A percentile compares a stretch with the other conserved stretches of the same genome.
These are phyloP conservation scores for Harpagoxenus sublaevis DNA, from an alignment of 2,888 invertebrate genomes.

Conservation along the genomic window DNA sequence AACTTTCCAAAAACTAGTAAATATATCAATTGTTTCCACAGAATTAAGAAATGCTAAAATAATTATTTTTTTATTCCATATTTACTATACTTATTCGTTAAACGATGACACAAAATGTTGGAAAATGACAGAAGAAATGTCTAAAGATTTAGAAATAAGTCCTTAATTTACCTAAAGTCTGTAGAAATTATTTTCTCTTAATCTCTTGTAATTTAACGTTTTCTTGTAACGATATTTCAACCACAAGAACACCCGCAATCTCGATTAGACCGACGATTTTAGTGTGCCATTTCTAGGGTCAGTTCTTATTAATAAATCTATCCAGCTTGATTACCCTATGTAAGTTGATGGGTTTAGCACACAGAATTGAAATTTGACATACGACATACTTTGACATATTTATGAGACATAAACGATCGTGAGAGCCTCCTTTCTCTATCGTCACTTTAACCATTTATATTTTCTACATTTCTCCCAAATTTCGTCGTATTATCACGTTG, in stretches of 20 bases:
- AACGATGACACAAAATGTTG: neutral
- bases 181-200: neutral
- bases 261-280: constrained; percentile 68
- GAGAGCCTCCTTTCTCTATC: constrained; percentile 54
- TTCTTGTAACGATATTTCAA: neutral
- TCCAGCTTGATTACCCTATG: constrained; percentile 78
- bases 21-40: neutral
- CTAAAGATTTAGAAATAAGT: neutral
- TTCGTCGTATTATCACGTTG: neutral
- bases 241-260: neutral
- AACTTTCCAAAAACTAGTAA: neutral
- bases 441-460: constrained; percentile 57
- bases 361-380: constrained; percentile 55
- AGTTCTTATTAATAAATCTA: constrained; percentile 77
- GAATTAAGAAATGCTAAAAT: neutral
- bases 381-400: constrained; percentile 74
- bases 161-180: neutral
- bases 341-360: constrained; percentile 69
- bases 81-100: neutral
- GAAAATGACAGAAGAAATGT: neutral
- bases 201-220: neutral
- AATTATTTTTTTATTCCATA: neutral
- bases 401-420: constrained; percentile 68
- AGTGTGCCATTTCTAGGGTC: constrained; percentile 55
- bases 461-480: constrained; percentile 19